Percentiles rank a stretch among this genome's conserved stretches.
These are phyloP conservation scores for Emmelina monodactyla DNA, from an alignment of 2,888 invertebrate genomes.

Conservation along the genomic window DNA sequence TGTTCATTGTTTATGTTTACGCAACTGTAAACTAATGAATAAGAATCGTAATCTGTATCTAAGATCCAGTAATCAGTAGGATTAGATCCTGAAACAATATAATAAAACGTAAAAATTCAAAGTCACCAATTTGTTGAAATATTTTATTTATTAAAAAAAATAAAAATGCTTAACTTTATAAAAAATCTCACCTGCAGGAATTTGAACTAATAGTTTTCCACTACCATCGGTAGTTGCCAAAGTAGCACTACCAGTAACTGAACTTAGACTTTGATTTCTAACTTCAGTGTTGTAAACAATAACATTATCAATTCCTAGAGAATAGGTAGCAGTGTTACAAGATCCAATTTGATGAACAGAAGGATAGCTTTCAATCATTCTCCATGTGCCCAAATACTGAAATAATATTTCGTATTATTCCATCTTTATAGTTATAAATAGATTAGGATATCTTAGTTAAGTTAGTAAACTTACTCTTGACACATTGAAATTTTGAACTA, in stretches of 20 bases:
- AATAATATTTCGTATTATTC: slow-evolving; percentile 9
- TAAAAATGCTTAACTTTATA: no score
- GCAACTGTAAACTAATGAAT: slow-evolving; percentile 69
- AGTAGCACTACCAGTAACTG: slow-evolving; percentile 27
- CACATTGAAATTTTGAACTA: slow-evolving; percentile 20
- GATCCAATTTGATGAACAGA: slow-evolving; percentile 30
- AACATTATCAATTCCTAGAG: slow-evolving; percentile 20
- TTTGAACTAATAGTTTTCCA: slow-evolving; percentile 68
- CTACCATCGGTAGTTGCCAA: slow-evolving; percentile 61
- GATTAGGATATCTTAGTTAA: neutral
- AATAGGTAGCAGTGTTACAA: slow-evolving; percentile 32
- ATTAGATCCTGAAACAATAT: slow-evolving; percentile 15
- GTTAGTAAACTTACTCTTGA: slow-evolving; percentile 15
- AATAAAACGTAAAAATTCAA: neutral
- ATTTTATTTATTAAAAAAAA: no score
- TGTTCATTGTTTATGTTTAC: slow-evolving; percentile 36
- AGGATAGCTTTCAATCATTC: slow-evolving; percentile 32
- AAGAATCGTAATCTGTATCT: slow-evolving; percentile 67
- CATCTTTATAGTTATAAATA: neutral
- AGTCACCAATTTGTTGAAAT: no score
- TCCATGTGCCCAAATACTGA: slow-evolving; percentile 29
- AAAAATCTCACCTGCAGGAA: slow-evolving; percentile 36
- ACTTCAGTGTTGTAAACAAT: slow-evolving; percentile 34
- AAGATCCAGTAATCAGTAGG: slow-evolving; percentile 22
- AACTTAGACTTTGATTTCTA: slow-evolving; percentile 22